A percentile compares a stretch with the other conserved stretches of the same genome.
Conservation (phyloP, 2,888 invertebrate genomes). For the Clostera curtula region DNA sequence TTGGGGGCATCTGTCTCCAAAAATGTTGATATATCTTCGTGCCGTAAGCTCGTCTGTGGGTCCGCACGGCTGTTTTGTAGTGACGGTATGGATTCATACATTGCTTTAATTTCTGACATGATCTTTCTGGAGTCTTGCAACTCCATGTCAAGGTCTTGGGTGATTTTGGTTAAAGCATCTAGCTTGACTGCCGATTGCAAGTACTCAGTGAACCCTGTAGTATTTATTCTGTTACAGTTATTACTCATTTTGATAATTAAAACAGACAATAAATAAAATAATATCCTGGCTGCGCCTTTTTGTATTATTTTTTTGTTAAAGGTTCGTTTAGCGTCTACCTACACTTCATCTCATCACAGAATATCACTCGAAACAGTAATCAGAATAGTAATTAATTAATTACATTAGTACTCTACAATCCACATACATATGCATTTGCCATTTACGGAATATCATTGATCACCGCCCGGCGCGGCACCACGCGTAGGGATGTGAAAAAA, state of each 20-base stretch:
- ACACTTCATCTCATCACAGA: too few relatives aligned
- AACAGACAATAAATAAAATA: too few relatives aligned
- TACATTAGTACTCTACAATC: too few relatives aligned
- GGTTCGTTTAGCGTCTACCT: too few relatives aligned
- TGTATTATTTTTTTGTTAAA: too few relatives aligned
- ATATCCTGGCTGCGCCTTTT: too few relatives aligned
- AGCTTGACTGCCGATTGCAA: conserved; percentile 45
- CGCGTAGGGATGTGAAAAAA: too few relatives aligned
- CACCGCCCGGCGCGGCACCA: too few relatives aligned
- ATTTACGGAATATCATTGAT: too few relatives aligned
- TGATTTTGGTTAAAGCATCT: conserved; percentile 50
- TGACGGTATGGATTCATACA: conserved; percentile 38
- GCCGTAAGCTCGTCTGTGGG: conserved; percentile 22
- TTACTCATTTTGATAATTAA: conserved; percentile 22
- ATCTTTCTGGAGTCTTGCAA: conserved; percentile 49
- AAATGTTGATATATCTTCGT: conserved; percentile 43
- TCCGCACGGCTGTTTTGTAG: conserved; percentile 8
- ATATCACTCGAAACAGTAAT: too few relatives aligned
- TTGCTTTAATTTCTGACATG: conserved; percentile 48
- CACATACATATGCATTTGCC: too few relatives aligned
- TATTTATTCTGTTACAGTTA: conserved; percentile 21
- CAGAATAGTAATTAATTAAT: too few relatives aligned
- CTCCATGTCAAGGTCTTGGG: conserved; percentile 46
- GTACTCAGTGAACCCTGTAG: conserved; percentile 38
- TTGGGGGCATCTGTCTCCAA: conserved; percentile 43